These are phyloP conservation scores for Scyliorhinus canicula DNA, from an alignment of 2,797 vertebrate species.

Conservation along the genomic window DNA sequence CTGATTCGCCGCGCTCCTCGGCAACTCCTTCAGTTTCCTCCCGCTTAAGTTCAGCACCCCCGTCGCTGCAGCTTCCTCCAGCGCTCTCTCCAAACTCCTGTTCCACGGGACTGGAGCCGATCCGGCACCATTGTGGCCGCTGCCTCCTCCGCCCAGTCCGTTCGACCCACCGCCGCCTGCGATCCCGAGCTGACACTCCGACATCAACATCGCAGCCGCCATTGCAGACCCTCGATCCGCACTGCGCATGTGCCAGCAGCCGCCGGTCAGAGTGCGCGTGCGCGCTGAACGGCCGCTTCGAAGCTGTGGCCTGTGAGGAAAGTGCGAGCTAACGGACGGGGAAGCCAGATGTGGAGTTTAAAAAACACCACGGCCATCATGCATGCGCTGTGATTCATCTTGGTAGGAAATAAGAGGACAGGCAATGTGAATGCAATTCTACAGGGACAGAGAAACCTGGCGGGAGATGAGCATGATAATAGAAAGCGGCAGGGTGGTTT, in stretches of 20 bases:
- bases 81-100: conserved; percentile 81
- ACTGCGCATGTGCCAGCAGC: conserved; percentile 41
- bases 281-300: neutral
- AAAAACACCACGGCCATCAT: neutral
- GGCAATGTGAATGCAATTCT: too few species aligned
- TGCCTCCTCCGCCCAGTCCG: conserved; percentile 45
- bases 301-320: too few species aligned
- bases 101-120: conserved; percentile 73
- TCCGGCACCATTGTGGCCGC: conserved; percentile 44
- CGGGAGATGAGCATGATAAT: too few species aligned
- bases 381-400: neutral
- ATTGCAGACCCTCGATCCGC: conserved; percentile 59
- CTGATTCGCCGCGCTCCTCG: conserved; percentile 81
- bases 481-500: too few species aligned
- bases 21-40: conserved; percentile 96
- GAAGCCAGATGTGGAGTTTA: neutral
- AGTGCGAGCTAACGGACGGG: neutral
- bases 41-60: conserved; percentile 86
- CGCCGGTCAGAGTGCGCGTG: conserved; percentile 39
- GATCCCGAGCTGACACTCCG: conserved; percentile 59
- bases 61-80: conserved; percentile 85
- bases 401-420: too few species aligned
- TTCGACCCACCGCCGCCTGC: conserved; percentile 52
- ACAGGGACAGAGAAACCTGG: too few species aligned
- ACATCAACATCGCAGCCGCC: conserved; percentile 78